phyloP scores from a whole-genome alignment of 2,113 vertebrate species.

The Pungitius pungitius region DNA sequence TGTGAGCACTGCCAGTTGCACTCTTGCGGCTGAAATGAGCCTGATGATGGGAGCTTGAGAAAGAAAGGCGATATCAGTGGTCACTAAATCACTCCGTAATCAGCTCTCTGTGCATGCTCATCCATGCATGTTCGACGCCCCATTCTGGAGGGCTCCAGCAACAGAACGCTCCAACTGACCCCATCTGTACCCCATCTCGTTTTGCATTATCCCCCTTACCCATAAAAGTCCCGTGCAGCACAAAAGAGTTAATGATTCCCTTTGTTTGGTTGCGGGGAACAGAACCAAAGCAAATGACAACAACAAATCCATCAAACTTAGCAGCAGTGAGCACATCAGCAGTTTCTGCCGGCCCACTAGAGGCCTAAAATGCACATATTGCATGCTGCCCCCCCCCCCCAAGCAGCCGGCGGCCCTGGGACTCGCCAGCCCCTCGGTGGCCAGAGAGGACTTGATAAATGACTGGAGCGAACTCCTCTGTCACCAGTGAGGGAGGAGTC shows the following conservation, averaged over 20 bases:
- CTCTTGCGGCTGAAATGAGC: constrained; percentile 72
- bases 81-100: constrained; percentile 88
- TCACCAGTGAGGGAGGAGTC: constrained; percentile 77
- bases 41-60: constrained; percentile 71
- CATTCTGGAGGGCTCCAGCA: constrained; percentile 79
- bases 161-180: constrained; percentile 84
- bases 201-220: constrained; percentile 87
- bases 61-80: constrained; percentile 75
- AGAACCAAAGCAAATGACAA: constrained; percentile 88
- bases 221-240: constrained; percentile 89
- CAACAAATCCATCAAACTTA: constrained; percentile 93
- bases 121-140: constrained; percentile 78
- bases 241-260: constrained; percentile 92
- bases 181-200: constrained; percentile 86
- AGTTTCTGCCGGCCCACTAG: constrained; percentile 87
- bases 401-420: constrained; percentile 79
- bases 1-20: constrained; percentile 68
- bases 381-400: constrained; percentile 68
- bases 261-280: constrained; percentile 84
- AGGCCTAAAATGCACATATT: constrained; percentile 85
- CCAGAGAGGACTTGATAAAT: constrained; percentile 86
- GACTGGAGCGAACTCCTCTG: constrained; percentile 78
- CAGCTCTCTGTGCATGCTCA: constrained; percentile 79
- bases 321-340: constrained; percentile 89
- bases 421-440: constrained; percentile 68